These are phyloP conservation scores for Sandelia bainsii DNA, from an alignment of 2,797 vertebrate species.

Conservation along the genomic window DNA sequence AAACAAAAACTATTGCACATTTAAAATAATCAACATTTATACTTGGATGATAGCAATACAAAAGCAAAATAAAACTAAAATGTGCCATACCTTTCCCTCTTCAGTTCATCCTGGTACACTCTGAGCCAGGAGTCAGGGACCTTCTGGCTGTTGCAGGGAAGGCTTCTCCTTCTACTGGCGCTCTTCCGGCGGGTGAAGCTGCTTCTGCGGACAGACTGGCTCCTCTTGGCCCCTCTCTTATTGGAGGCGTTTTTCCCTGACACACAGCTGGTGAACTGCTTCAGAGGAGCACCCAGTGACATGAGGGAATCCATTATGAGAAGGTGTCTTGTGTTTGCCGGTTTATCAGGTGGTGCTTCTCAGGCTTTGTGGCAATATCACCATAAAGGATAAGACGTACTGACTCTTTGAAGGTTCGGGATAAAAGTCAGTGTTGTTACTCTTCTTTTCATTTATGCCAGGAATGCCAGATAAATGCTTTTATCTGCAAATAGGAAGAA, in stretches of 20 bases:
- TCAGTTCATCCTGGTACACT: conserved; percentile 82
- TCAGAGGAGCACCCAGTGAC: conserved; percentile 79
- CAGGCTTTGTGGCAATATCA: not conserved
- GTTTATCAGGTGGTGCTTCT: not conserved
- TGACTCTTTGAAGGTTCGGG: not conserved
- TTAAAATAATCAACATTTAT: not conserved
- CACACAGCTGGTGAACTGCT: conserved; percentile 81
- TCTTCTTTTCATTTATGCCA: conserved; percentile 4
- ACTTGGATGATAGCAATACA: not conserved
- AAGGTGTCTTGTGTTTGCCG: not conserved
- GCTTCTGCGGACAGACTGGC: conserved; percentile 74
- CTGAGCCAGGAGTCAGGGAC: conserved; percentile 83
- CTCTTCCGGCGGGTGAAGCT: conserved; percentile 77
- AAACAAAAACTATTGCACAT: not conserved
- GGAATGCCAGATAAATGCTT: not conserved
- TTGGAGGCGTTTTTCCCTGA: conserved; percentile 52
- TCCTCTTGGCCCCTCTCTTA: conserved; percentile 54
- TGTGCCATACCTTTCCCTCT: conserved; percentile 78
- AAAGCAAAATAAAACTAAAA: not conserved
- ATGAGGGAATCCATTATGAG: conserved; percentile 80
- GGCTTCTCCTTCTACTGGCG: conserved; percentile 72
- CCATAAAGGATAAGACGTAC: not conserved
- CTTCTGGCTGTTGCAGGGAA: conserved; percentile 78
- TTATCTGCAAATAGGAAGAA: conserved; percentile 33
- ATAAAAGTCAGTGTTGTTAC: not conserved